phyloP scores from a whole-genome alignment of 2,113 vertebrate species.

The Hippolais icterina region DNA sequence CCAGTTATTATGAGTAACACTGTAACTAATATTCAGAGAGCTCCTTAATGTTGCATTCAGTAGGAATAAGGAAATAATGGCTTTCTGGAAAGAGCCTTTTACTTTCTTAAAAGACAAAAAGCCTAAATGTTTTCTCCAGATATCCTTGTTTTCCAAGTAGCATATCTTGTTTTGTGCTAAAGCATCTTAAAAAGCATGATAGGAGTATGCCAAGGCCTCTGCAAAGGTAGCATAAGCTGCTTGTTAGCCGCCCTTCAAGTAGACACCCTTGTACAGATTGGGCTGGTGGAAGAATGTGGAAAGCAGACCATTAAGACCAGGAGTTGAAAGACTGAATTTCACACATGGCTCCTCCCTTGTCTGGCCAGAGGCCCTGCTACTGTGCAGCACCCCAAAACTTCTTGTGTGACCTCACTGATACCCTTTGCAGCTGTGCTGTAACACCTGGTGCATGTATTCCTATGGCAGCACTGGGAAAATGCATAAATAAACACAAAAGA shows the following conservation, averaged over 20 bases:
- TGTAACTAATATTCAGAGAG: neutral
- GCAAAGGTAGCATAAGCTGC: neutral
- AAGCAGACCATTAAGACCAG: neutral
- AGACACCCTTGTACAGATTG: fast-evolving
- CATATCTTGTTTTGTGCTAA: neutral
- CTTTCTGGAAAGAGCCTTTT: neutral
- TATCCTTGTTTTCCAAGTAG: neutral
- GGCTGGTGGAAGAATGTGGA: neutral
- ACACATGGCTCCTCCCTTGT: neutral
- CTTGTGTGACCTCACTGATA: neutral
- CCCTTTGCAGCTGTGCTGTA: neutral
- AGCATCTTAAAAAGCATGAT: neutral
- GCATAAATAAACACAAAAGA: neutral
- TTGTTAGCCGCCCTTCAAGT: neutral
- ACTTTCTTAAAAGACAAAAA: neutral
- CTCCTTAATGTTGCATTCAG: neutral
- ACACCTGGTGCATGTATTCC: neutral
- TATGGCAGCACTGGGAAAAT: neutral
- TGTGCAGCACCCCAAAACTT: neutral
- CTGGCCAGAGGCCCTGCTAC: neutral
- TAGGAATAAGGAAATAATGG: neutral
- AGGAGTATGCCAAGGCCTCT: neutral
- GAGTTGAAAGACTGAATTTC: neutral
- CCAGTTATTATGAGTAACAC: neutral
- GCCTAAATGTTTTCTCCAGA: neutral